Base-by-base conservation (phyloP, 2,888 invertebrate species). In the Agrochola circellaris region DNA sequence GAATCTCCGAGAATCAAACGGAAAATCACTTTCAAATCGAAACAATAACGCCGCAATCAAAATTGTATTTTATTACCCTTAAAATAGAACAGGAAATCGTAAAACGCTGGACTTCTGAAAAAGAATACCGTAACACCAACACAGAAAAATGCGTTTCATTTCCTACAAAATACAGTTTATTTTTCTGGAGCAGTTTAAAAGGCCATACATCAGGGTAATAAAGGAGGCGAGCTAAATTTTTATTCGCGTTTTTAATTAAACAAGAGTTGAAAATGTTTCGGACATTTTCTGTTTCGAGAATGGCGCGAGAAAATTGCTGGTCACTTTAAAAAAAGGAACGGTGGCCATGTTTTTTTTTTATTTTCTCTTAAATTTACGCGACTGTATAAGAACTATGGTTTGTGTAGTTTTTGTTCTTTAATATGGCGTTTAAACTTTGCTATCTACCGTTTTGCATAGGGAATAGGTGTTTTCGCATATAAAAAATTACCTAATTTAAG, bases 171-270 rank as follows among this genome's bases (percentile, higher is more conserved):
- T 85, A 91, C 80, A 81, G 92, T 91, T 88, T 89, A 86, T 90
- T 92, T 90, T 92, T 75, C 83, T 76, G 54, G 79, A 65, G 58
- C 73, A 75, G 80, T 84, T 84, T 85, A 90, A 89, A 90, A 88
- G 89, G 90, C 89, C 90, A 95, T 96, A 93, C 94, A 96, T 96
- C 96, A 88, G 94, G 94, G 91, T 92, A 94, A 96, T 95, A 96
- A 96, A 96, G 91, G 91, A 93, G 93, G 71, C 74, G 72, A 92
- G 92, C 93, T 48, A 83, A 85, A 94, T 95, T 95, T 96, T 96
- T 96, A 96, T 96, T 94, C 94, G 93, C 93, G 93, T 95, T 96
- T 96, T 96, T 96, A 96, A 96, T 96, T 96, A 96, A 96, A 95
- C 95, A 95, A 94, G 91, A 89, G 75, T 75, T 42, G 90, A 91